phyloP scores from a whole-genome alignment of 2,113 vertebrate species.

The Cichladusa arquata region DNA sequence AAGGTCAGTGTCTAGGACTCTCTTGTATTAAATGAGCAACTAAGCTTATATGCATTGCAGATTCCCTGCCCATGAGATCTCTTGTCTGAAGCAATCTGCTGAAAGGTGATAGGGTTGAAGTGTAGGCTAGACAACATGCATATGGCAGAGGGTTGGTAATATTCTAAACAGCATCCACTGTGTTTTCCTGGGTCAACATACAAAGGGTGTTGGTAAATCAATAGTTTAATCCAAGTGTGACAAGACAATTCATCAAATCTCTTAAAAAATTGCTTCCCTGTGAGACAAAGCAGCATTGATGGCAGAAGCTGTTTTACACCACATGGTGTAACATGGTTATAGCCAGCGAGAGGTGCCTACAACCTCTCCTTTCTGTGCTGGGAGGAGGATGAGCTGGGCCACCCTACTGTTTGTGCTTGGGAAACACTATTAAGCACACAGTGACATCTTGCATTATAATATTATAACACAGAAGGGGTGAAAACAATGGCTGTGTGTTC shows the following conservation, averaged over 20 bases:
- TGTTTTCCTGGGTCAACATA: slow-evolving; percentile 71
- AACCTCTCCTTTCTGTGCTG: not conserved
- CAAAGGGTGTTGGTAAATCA: slow-evolving; percentile 75
- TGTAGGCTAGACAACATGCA: slow-evolving; percentile 78
- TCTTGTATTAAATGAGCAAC: slow-evolving; percentile 83
- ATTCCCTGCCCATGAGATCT: slow-evolving; percentile 83
- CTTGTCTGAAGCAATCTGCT: slow-evolving; percentile 85
- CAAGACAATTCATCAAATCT: slow-evolving; percentile 73
- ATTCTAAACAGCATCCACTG: slow-evolving; percentile 76
- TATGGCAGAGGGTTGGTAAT: slow-evolving; percentile 79
- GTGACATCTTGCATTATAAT: slow-evolving; percentile 50
- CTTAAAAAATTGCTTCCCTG: slow-evolving; percentile 38
- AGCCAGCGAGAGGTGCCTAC: slow-evolving; percentile 26
- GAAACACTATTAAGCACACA: slow-evolving; percentile 59
- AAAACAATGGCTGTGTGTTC: slow-evolving; percentile 53
- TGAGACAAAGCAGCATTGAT: slow-evolving; percentile 54
- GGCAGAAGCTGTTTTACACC: slow-evolving; percentile 55
- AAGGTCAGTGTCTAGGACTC: slow-evolving; percentile 83
- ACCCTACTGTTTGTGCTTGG: not conserved
- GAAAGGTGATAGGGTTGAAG: slow-evolving; percentile 83
- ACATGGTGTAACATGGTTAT: not conserved
- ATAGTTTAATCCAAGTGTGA: slow-evolving; percentile 74
- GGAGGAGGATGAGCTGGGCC: slow-evolving; percentile 51
- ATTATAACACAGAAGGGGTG: slow-evolving; percentile 14
- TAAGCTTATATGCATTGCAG: slow-evolving; percentile 84